These are phyloP conservation scores for Halictus quadricinctus DNA, from an alignment of 2,888 invertebrate species.

Conservation along the genomic window DNA sequence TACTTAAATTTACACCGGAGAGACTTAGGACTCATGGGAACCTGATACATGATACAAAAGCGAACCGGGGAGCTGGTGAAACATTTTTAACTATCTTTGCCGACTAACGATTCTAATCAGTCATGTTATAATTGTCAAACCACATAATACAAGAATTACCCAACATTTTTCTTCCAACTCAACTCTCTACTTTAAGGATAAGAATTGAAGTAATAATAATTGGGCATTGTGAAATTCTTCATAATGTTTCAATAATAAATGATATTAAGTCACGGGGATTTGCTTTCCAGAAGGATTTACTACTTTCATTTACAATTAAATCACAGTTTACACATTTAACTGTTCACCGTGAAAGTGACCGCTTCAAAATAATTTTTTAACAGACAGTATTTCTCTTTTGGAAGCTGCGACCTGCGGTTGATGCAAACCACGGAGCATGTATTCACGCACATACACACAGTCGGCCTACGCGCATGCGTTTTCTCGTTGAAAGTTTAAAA, in stretches of 20 bases:
- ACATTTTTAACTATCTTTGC: conserved; percentile 30
- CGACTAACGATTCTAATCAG: neutral
- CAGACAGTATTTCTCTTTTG: neutral
- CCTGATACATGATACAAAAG: conserved; percentile 40
- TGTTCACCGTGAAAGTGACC: neutral
- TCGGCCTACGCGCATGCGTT: conserved; percentile 48
- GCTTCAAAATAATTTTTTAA: neutral
- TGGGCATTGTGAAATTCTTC: too few relatives aligned
- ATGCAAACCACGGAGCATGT: conserved; percentile 15
- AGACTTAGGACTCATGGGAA: conserved; percentile 15
- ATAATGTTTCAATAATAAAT: neutral
- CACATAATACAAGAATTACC: neutral
- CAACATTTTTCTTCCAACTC: too few relatives aligned
- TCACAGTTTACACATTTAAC: neutral
- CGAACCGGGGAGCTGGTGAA: conserved; percentile 1
- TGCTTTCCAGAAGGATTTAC: neutral
- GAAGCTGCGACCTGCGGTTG: conserved; percentile 10
- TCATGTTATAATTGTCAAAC: neutral
- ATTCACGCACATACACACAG: neutral
- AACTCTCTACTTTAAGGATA: too few relatives aligned
- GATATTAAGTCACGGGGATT: neutral
- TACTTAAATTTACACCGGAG: conserved; percentile 40
- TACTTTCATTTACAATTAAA: neutral
- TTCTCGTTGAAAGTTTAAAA: conserved; percentile 66
- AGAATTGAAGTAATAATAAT: too few relatives aligned